Conservation (phyloP, 2,113 vertebrate species). For the Polypterus senegalus region DNA sequence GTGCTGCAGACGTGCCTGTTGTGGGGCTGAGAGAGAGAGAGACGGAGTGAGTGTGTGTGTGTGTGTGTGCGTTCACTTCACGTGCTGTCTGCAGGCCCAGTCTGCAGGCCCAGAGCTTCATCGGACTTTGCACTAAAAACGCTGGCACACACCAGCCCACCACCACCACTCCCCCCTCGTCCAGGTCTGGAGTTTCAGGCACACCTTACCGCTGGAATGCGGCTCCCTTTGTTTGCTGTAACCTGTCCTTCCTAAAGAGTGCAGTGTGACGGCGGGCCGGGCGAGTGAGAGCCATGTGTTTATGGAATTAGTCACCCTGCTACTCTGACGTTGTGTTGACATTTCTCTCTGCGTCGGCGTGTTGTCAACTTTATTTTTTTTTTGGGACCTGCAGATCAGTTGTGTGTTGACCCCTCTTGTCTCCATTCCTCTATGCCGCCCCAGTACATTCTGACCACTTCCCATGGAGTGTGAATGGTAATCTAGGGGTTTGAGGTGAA, state of each 20-base stretch:
- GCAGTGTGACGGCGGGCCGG: background rate
- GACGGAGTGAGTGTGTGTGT: no score
- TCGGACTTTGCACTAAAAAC: constrained; percentile 14
- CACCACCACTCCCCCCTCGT: no score
- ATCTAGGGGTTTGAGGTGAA: no score
- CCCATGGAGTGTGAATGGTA: no score
- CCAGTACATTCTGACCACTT: no score
- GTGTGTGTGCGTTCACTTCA: constrained; percentile 16
- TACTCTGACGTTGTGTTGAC: no score
- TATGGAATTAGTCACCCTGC: constrained; percentile 38
- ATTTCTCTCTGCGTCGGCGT: no score
- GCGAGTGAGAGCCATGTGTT: constrained; percentile 15
- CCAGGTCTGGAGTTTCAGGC: constrained; percentile 33
- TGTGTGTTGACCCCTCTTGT: no score
- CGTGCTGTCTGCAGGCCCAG: constrained; percentile 12
- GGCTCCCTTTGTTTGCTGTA: constrained; percentile 36
- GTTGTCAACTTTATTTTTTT: no score
- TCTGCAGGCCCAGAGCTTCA: constrained; percentile 22
- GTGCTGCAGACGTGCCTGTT: background rate
- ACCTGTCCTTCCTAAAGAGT: constrained; percentile 1
- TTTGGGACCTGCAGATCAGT: no score
- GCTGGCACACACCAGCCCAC: no score
- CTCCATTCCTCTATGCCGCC: no score
- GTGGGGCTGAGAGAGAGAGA: background rate
- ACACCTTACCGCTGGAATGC: constrained; percentile 47